These are phyloP conservation scores for Drosophila micromelanica DNA, from an alignment of 1,140 invertebrate species.

Conservation along the genomic window DNA sequence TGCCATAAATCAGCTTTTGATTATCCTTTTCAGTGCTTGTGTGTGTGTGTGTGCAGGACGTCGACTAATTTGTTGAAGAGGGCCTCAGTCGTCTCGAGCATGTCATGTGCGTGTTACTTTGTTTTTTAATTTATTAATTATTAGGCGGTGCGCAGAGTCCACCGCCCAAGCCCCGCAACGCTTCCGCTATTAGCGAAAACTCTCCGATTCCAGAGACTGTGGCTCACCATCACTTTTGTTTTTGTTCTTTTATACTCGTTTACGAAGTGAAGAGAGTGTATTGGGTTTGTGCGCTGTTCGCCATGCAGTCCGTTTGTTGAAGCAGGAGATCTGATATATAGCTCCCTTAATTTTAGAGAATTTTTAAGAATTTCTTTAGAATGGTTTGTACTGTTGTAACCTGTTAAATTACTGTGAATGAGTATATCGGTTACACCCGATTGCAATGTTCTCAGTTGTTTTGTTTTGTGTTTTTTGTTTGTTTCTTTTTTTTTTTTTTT, in stretches of 20 bases:
- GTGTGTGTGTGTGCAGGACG: constrained; percentile 1
- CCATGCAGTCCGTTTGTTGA: too few relatives aligned
- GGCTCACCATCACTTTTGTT: neutral
- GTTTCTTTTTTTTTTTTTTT: too few relatives aligned
- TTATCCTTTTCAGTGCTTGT: constrained; percentile 56
- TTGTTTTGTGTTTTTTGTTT: constrained; percentile 2
- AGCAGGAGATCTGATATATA: too few relatives aligned
- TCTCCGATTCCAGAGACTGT: neutral
- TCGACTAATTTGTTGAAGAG: constrained; percentile 54
- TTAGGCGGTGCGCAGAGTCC: constrained; percentile 60
- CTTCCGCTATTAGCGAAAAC: constrained; percentile 78
- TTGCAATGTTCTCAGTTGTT: neutral
- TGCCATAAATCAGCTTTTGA: constrained; percentile 83
- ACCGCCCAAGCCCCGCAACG: constrained; percentile 27
- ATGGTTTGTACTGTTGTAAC: too few relatives aligned
- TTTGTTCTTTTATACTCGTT: too few relatives aligned
- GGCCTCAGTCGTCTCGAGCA: constrained; percentile 16
- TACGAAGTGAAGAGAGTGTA: too few relatives aligned
- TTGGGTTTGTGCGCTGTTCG: too few relatives aligned
- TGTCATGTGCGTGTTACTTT: constrained; percentile 76
- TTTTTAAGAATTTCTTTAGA: too few relatives aligned
- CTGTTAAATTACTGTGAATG: too few relatives aligned
- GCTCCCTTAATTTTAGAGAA: too few relatives aligned
- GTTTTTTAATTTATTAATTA: constrained; percentile 82
- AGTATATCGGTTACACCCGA: too few relatives aligned